Evolutionary conservation across 1,140 invertebrate genomes (phyloP).

Genomic region (Conopomorpha cramerella): DNA sequence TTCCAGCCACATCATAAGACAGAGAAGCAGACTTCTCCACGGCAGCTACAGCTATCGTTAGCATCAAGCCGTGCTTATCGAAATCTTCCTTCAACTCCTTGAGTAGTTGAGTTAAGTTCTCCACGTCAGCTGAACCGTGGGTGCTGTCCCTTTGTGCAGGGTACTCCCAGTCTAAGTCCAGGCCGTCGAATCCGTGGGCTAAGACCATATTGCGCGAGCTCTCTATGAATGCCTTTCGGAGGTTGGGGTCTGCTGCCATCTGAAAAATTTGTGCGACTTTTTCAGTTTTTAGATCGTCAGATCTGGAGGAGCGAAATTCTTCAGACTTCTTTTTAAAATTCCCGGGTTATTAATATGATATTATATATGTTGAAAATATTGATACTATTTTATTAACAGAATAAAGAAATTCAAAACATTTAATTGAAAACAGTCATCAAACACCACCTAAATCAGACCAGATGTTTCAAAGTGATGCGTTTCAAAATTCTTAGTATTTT

Average conservation of each 20-base stretch:
- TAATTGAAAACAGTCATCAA: too few species aligned
- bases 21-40: conserved; percentile 51
- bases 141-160: conserved; percentile 69
- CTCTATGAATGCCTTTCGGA: conserved; percentile 65
- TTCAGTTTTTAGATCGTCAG: neutral
- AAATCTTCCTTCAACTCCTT: conserved; percentile 65
- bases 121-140: conserved; percentile 47
- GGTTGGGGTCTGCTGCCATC: conserved; percentile 55
- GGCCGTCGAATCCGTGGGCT: conserved; percentile 76
- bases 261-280: conserved; percentile 14
- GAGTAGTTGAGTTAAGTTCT: conserved; percentile 59
- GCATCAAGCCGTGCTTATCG: conserved; percentile 46
- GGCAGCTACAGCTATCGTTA: conserved; percentile 68
- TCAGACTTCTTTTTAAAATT: too few species aligned
- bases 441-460: too few species aligned
- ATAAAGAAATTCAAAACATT: too few species aligned
- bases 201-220: conserved; percentile 64
- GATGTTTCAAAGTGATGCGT: too few species aligned
- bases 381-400: too few species aligned
- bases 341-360: too few species aligned
- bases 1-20: conserved; percentile 65
- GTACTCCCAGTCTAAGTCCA: conserved; percentile 86
- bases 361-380: too few species aligned
- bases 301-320: too few species aligned
- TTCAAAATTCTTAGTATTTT: too few species aligned